phyloP scores from a whole-genome alignment of 2,113 vertebrate species.

The Fukomys damarensis region DNA sequence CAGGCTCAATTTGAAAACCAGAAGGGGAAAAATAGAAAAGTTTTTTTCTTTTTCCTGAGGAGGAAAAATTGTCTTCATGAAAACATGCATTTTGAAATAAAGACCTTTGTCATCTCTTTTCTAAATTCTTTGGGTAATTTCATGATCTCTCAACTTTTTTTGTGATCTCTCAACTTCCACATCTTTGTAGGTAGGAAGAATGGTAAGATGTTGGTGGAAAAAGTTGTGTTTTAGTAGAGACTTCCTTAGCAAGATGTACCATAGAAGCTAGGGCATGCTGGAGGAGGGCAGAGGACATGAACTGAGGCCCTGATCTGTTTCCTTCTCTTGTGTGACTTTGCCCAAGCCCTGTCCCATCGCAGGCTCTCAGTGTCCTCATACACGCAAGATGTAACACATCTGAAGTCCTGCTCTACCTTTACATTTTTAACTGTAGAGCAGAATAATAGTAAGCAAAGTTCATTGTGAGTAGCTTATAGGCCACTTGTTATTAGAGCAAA shows the following conservation, averaged over 20 bases:
- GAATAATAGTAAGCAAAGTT: not conserved
- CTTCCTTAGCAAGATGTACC: not conserved
- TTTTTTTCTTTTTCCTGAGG: not conserved
- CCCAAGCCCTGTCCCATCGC: not conserved
- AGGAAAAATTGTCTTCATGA: not conserved
- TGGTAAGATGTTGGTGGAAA: not conserved
- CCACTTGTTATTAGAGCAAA: not conserved
- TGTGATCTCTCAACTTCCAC: not conserved
- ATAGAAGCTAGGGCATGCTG: not conserved
- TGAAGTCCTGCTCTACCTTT: not conserved
- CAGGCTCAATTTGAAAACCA: not conserved
- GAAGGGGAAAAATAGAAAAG: not conserved
- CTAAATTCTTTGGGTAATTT: slow-evolving; percentile 45
- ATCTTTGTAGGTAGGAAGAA: not conserved
- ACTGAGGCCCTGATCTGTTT: not conserved
- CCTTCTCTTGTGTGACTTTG: not conserved
- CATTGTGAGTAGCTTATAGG: not conserved
- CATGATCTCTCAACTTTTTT: not conserved
- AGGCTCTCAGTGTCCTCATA: not conserved
- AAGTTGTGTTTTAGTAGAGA: not conserved
- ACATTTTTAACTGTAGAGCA: not conserved
- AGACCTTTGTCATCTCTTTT: not conserved
- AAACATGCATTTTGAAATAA: slow-evolving; percentile 29
- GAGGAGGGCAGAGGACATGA: not conserved
- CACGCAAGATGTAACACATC: not conserved